Evolutionary conservation across 2,888 invertebrate genomes (phyloP).

Genomic region (Eupithecia dodoneata): DNA sequence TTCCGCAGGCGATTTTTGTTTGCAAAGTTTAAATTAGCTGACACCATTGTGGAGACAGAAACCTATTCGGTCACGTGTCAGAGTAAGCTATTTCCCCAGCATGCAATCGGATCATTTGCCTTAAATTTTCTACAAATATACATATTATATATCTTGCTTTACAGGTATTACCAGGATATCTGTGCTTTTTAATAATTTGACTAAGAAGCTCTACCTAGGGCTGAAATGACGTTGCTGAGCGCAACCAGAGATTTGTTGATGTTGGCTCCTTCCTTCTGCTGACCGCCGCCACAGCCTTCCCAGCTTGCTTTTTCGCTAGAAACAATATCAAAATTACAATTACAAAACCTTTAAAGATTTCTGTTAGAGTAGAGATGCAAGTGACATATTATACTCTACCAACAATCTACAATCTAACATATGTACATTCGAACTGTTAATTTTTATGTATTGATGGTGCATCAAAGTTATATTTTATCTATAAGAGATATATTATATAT

Average conservation of each 20-base stretch:
- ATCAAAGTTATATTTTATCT: no score
- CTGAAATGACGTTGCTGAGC: conserved; percentile 92
- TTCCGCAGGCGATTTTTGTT: conserved; percentile 16
- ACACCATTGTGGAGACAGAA: background rate
- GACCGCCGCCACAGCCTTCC: conserved; percentile 88
- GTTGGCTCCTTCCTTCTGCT: conserved; percentile 86
- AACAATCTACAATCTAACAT: background rate
- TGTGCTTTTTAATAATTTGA: background rate
- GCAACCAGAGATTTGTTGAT: conserved; percentile 93
- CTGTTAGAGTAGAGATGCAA: background rate
- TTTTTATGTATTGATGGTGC: background rate
- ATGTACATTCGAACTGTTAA: background rate
- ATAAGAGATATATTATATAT: no score
- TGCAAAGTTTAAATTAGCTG: conserved; percentile 14
- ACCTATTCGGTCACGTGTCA: background rate
- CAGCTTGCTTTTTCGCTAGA: conserved; percentile 87
- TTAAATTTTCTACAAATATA: background rate
- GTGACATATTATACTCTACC: background rate
- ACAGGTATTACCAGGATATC: background rate
- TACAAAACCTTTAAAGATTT: background rate
- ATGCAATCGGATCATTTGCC: background rate
- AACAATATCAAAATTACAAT: conserved; percentile 39
- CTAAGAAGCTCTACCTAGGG: conserved; percentile 83
- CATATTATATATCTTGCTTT: no score
- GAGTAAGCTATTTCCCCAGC: conserved; percentile 8